phyloP scores from a whole-genome alignment of 1,140 invertebrate species.

The Drosophila mojavensis region DNA sequence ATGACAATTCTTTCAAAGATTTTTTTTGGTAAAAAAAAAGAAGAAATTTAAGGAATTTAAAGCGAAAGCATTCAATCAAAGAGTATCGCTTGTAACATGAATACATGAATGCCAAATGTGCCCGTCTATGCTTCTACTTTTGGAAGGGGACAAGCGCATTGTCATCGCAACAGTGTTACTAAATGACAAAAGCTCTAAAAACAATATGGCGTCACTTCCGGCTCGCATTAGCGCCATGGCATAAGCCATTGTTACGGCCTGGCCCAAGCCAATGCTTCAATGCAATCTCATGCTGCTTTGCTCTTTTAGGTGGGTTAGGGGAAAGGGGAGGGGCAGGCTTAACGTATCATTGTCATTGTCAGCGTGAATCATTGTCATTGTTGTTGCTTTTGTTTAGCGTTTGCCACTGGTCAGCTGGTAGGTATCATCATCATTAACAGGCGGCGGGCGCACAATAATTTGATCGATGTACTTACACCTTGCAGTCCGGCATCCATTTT shows the following conservation, averaged over 20 bases:
- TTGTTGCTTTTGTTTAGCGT: constrained; percentile 16
- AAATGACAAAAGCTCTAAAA: constrained; percentile 72
- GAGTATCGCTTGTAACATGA: constrained; percentile 22
- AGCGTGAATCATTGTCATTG: constrained; percentile 33
- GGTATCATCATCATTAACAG: constrained; percentile 74
- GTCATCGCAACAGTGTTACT: constrained; percentile 54
- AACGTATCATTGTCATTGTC: constrained; percentile 74
- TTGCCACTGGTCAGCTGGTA: constrained; percentile 33
- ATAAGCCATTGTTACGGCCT: constrained; percentile 24
- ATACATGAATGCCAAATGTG: constrained; percentile 59
- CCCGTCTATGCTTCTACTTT: neutral
- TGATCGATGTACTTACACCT: constrained; percentile 74
- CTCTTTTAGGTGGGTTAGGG: no score
- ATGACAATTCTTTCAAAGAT: constrained; percentile 73
- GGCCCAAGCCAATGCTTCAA: neutral
- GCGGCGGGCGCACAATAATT: constrained; percentile 36
- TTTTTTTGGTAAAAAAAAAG: no score
- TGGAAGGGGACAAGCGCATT: constrained; percentile 33
- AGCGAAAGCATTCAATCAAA: constrained; percentile 18
- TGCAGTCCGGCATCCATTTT: constrained; percentile 54
- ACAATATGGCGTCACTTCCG: constrained; percentile 80
- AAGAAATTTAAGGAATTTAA: constrained; percentile 29
- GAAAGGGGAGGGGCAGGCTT: constrained; percentile 38
- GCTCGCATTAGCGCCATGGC: constrained; percentile 59
- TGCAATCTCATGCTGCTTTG: constrained; percentile 63